These are phyloP conservation scores for Micrasema longulum DNA, from an alignment of 1,140 invertebrate genomes.

Conservation along the genomic window DNA sequence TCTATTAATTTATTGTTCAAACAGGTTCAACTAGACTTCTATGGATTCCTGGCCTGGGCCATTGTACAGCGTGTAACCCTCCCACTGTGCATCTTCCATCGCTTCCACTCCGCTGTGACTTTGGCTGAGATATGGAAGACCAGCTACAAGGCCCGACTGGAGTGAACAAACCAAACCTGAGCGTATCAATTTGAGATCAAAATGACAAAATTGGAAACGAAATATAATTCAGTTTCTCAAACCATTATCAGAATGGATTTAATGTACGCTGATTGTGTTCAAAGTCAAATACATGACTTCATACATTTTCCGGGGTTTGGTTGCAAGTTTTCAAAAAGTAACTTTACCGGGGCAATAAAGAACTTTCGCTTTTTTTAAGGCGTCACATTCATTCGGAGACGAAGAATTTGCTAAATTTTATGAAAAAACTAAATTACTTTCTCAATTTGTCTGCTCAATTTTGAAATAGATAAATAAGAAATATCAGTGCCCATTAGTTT, in stretches of 20 bases:
- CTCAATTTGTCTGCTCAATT: slow-evolving; percentile 43
- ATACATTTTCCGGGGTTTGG: neutral
- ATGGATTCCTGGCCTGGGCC: slow-evolving; percentile 93
- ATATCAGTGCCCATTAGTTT: slow-evolving; percentile 9
- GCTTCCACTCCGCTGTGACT: slow-evolving; percentile 96
- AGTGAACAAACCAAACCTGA: slow-evolving; percentile 68
- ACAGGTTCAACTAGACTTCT: slow-evolving; percentile 88
- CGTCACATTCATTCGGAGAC: neutral
- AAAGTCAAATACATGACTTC: slow-evolving; percentile 9
- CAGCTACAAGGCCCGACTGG: slow-evolving; percentile 91
- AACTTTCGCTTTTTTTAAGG: neutral
- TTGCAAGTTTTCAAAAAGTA: slow-evolving; percentile 17
- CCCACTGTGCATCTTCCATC: slow-evolving; percentile 96
- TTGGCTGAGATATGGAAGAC: slow-evolving; percentile 98
- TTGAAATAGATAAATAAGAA: slow-evolving; percentile 39
- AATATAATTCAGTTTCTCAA: slow-evolving; percentile 5
- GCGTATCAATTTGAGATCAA: slow-evolving; percentile 4
- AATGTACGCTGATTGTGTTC: slow-evolving; percentile 27
- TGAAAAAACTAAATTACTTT: slow-evolving; percentile 30
- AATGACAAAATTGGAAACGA: slow-evolving; percentile 4
- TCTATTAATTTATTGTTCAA: neutral
- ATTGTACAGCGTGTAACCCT: slow-evolving; percentile 93
- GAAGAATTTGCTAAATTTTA: slow-evolving; percentile 35
- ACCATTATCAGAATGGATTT: neutral
- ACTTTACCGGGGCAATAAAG: neutral